A percentile compares a stretch with the other conserved stretches of the same genome.
These are phyloP conservation scores for Hepsetus odoe DNA, from an alignment of 2,113 vertebrate species.

Conservation along the genomic window DNA sequence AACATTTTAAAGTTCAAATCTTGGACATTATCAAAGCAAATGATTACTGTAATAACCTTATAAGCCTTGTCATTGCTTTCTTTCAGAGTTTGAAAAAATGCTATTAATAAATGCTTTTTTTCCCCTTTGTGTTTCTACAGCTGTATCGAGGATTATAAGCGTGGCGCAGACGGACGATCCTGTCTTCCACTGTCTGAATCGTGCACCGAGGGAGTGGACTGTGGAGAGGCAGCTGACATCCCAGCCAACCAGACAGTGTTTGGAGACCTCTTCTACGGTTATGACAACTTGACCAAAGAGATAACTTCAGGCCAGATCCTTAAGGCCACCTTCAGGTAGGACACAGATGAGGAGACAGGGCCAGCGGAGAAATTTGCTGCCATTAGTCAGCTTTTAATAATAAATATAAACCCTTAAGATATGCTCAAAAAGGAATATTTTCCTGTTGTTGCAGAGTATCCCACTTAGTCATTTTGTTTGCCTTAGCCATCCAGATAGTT, in stretches of 20 bases:
- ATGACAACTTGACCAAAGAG: slow-evolving; percentile 93
- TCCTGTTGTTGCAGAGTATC: neutral
- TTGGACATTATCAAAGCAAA: too few relatives aligned
- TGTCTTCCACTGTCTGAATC: slow-evolving; percentile 91
- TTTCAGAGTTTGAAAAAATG: neutral
- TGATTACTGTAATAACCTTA: neutral
- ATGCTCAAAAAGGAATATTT: slow-evolving; percentile 23
- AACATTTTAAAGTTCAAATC: too few relatives aligned
- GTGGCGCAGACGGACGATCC: slow-evolving; percentile 86
- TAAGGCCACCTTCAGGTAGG: slow-evolving; percentile 92
- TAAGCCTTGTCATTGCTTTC: neutral
- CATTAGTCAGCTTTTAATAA: neutral
- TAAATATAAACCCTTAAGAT: neutral
- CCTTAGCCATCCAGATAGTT: neutral
- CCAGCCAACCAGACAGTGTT: slow-evolving; percentile 97
- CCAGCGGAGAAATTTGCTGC: neutral
- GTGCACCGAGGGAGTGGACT: slow-evolving; percentile 86
- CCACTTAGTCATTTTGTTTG: slow-evolving; percentile 4
- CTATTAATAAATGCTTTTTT: neutral
- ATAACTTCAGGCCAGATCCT: slow-evolving; percentile 89
- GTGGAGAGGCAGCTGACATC: slow-evolving; percentile 83
- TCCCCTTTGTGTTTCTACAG: slow-evolving; percentile 62
- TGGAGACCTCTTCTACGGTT: slow-evolving; percentile 95
- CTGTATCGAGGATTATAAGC: slow-evolving; percentile 97
- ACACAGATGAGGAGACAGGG: neutral